phyloP scores from a whole-genome alignment of 2,888 invertebrate genomes.

The Cephus nigrinus region DNA sequence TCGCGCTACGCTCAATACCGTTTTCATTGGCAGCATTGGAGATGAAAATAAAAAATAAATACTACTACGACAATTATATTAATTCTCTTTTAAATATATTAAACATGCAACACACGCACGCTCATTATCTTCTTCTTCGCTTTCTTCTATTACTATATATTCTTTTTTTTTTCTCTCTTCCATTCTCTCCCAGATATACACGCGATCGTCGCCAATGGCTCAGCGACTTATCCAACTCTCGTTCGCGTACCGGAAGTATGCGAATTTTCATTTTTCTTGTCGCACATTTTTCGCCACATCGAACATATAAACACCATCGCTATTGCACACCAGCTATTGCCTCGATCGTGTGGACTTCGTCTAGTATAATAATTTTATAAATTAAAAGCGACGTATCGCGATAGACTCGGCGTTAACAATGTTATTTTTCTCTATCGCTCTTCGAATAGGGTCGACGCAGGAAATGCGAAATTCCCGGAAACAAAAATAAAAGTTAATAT shows the following conservation, averaged over 20 bases:
- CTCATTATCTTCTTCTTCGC: conserved; percentile 17
- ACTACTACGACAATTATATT: conserved; percentile 3
- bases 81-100: conserved; percentile 3
- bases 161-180: conserved; percentile 24
- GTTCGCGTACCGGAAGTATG: no score
- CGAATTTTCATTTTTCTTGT: not conserved
- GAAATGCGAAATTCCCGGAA: not conserved
- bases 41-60: conserved; percentile 2
- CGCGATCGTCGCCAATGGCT: not conserved
- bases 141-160: conserved; percentile 13
- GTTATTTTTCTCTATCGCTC: not conserved
- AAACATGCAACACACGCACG: conserved; percentile 15
- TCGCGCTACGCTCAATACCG: not conserved
- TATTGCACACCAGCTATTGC: not conserved
- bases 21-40: not conserved
- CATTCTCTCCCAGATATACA: conserved; percentile 26
- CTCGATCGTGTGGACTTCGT: not conserved
- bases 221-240: not conserved
- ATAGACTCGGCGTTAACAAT: not conserved
- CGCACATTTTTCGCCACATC: not conserved
- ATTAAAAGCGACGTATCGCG: not conserved
- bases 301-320: not conserved
- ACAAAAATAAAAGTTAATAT: not conserved
- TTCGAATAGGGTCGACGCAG: no score
- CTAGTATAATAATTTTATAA: not conserved